Conservation (phyloP, 2,888 invertebrate genomes). For the Pterostichus madidus region DNA sequence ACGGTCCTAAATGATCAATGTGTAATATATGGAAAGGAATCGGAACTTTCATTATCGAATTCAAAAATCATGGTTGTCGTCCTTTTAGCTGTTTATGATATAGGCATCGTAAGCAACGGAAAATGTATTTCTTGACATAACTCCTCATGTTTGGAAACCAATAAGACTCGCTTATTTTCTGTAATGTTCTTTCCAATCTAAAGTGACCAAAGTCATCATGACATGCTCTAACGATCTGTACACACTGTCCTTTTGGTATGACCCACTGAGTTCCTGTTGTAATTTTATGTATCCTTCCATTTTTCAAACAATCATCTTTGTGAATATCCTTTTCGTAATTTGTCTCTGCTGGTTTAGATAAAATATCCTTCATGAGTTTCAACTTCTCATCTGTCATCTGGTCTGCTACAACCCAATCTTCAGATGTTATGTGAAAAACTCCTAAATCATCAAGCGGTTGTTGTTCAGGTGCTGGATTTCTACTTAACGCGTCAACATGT, state of each 20-base stretch:
- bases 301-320: slow-evolving; percentile 66
- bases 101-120: slow-evolving; percentile 2
- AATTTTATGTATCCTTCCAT: slow-evolving; percentile 68
- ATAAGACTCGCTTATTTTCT: slow-evolving; percentile 70
- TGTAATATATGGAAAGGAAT: slow-evolving; percentile 49
- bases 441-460: slow-evolving; percentile 68
- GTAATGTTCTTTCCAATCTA: slow-evolving; percentile 72
- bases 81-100: slow-evolving; percentile 32
- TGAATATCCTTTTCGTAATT: slow-evolving; percentile 44
- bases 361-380: slow-evolving; percentile 63
- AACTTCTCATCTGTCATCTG: slow-evolving; percentile 58
- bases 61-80: slow-evolving; percentile 21
- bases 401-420: slow-evolving; percentile 69
- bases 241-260: slow-evolving; percentile 67
- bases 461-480: slow-evolving; percentile 67
- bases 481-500: slow-evolving; percentile 72
- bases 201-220: slow-evolving; percentile 72
- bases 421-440: slow-evolving; percentile 68
- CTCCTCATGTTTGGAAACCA: slow-evolving; percentile 69
- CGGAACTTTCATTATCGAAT: slow-evolving; percentile 35
- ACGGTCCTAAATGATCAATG: slow-evolving; percentile 49
- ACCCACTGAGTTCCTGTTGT: slow-evolving; percentile 67
- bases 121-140: slow-evolving; percentile 64
- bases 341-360: slow-evolving; percentile 21
- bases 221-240: slow-evolving; percentile 67